A percentile compares a stretch with the other conserved stretches of the same genome.
Evolutionary conservation across 2,888 invertebrate species (phyloP).

Genomic region (Pterostichus madidus): DNA sequence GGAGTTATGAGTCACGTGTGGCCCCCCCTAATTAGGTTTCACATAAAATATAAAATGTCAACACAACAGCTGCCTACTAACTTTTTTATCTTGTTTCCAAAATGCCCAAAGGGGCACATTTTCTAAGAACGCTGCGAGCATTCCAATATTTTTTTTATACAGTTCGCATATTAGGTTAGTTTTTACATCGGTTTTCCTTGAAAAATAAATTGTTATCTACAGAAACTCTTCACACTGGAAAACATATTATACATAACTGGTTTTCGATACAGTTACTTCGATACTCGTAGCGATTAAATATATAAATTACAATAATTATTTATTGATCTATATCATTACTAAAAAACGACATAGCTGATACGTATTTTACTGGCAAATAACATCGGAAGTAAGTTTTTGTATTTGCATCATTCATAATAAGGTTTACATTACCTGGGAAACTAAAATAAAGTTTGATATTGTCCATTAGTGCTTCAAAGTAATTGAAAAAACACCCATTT

Average conservation of each 20-base stretch:
- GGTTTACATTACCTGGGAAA: too few relatives aligned
- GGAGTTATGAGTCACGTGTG: constrained; percentile 54
- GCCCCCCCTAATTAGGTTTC: constrained; percentile 60
- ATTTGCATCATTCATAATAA: too few relatives aligned
- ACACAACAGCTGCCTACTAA: constrained; percentile 60
- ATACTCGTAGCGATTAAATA: background rate
- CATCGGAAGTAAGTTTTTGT: too few relatives aligned
- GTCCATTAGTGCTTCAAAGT: too few relatives aligned
- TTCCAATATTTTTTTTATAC: constrained; percentile 21
- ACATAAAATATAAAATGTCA: constrained; percentile 65
- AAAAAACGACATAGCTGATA: too few relatives aligned
- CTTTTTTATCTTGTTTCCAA: constrained; percentile 61
- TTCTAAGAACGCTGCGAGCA: constrained; percentile 1
- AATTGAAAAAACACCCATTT: too few relatives aligned
- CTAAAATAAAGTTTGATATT: too few relatives aligned
- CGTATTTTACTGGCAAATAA: too few relatives aligned
- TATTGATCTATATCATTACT: background rate
- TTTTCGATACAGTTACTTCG: background rate
- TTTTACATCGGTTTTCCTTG: background rate
- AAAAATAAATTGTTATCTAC: background rate
- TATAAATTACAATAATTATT: background rate
- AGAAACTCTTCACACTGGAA: background rate
- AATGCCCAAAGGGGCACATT: constrained; percentile 46
- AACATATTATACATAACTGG: background rate
- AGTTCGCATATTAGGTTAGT: constrained; percentile 1